phyloP scores from a whole-genome alignment of 2,113 vertebrate species.

The Cercopithecus mona region DNA sequence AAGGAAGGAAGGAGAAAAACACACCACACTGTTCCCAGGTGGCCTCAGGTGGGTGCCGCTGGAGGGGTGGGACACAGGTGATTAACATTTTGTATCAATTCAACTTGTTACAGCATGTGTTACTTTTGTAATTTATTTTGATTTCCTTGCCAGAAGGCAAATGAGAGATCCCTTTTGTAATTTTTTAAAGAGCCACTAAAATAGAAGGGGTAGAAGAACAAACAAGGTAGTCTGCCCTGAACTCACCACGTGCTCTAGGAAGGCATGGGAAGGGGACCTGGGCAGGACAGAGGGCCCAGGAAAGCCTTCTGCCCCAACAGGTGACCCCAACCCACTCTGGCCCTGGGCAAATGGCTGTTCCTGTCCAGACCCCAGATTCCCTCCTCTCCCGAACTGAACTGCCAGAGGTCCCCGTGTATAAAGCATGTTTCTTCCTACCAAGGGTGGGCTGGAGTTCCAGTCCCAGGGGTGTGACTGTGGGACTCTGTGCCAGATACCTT shows the following conservation, averaged over 20 bases:
- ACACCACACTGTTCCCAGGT: neutral
- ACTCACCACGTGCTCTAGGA: neutral
- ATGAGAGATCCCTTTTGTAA: too few relatives aligned
- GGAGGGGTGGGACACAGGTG: neutral
- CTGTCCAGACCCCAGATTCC: neutral
- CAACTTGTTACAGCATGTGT: neutral
- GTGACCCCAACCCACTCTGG: neutral
- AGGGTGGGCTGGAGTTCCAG: neutral
- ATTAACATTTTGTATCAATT: neutral
- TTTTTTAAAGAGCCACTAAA: neutral
- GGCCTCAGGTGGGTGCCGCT: neutral
- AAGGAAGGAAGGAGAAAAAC: neutral
- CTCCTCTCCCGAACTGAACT: neutral
- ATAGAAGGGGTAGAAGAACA: neutral
- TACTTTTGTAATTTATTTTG: neutral
- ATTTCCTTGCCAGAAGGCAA: too few relatives aligned
- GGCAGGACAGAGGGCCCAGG: neutral
- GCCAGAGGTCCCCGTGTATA: accelerated
- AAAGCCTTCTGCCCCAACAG: neutral
- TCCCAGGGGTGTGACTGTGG: neutral
- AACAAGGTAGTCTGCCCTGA: neutral
- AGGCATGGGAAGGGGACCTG: neutral
- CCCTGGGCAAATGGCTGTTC: too few relatives aligned
- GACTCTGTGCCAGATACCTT: neutral
- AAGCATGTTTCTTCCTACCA: neutral